phyloP scores from a whole-genome alignment of 1,140 invertebrate genomes.

The Sycophila sp. region DNA sequence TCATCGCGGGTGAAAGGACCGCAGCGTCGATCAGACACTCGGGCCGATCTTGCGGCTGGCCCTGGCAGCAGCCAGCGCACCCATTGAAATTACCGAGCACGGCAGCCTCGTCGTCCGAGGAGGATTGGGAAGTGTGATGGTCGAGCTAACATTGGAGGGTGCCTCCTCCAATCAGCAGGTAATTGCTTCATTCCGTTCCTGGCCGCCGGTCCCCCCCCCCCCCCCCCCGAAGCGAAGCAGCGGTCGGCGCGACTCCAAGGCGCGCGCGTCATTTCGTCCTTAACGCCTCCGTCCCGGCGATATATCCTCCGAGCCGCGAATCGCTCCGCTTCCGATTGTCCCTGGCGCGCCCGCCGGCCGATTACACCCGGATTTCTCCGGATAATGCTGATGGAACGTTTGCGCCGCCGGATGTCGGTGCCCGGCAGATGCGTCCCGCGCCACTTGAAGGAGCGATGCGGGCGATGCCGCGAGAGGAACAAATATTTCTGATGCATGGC shows the following conservation, averaged over 20 bases:
- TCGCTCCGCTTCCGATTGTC: too few relatives aligned
- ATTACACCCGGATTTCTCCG: too few relatives aligned
- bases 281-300: not conserved
- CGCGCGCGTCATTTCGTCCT: not conserved
- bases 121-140: conserved; percentile 36
- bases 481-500: too few relatives aligned
- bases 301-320: too few relatives aligned
- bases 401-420: too few relatives aligned
- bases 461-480: too few relatives aligned
- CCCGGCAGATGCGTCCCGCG: too few relatives aligned
- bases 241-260: not conserved
- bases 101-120: not conserved
- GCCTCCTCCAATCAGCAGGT: conserved; percentile 51
- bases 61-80: too few relatives aligned
- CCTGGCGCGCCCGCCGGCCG: too few relatives aligned
- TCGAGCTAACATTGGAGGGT: conserved; percentile 22
- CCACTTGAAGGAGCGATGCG: too few relatives aligned
- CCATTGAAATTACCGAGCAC: conserved; percentile 49
- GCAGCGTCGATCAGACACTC: conserved; percentile 42
- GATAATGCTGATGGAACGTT: too few relatives aligned
- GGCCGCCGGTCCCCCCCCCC: not conserved
- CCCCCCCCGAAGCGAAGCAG: not conserved
- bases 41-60: conserved; percentile 47
- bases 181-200: conserved; percentile 49
- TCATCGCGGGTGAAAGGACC: not conserved